Base-by-base conservation (phyloP, 1,140 invertebrate genomes). In the Achroia grisella region DNA sequence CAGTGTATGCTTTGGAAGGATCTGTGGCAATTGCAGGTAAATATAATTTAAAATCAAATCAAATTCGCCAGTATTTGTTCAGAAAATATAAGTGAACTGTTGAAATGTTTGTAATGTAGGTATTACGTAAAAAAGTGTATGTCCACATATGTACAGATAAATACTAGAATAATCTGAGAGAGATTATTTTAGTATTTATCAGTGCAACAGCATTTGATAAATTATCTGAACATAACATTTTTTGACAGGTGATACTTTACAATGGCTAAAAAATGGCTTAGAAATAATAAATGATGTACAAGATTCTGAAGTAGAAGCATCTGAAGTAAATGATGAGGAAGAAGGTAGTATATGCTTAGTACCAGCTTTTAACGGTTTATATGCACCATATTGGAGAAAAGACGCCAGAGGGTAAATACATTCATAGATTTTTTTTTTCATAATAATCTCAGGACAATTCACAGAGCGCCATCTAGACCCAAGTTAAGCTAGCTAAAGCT, bases 341-440 rank as follows among this genome's bases (percentile, higher is more conserved):
- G 76, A 79, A 11, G 71, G 74, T 14, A 95, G 94, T 59, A 92
- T 98, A 54, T 97, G 95, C 74, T 98, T 99, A 87, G 97, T 98
- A 10, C 97, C 97, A 4, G 95, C 94, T 35, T 98, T 98, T 78
- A 93, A 93, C 52, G 98, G 98, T 0, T 86, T 99, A 0, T 98
- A 97, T 78, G 95, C 97, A 47, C 98, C 98, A 0, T 93, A 98
- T 75, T 98, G 97, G 97, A 90, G 94, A 47, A 91, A 94, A 62
- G 93, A 97, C 88, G 96, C 97, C 0, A 89, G 96, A 84, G 96
- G 96, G 92, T 93, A 76, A 51, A 48, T 35, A 0, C 11, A 9
- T 15, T 35, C 14, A 32, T 30, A 1, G 28, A 34, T 15, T 12
- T 37, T 42, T 37, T 23, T 23, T 23, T 23, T 23, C 17, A 23